Conservation (phyloP, 2,797 vertebrate species). For the Parambassis ranga region DNA sequence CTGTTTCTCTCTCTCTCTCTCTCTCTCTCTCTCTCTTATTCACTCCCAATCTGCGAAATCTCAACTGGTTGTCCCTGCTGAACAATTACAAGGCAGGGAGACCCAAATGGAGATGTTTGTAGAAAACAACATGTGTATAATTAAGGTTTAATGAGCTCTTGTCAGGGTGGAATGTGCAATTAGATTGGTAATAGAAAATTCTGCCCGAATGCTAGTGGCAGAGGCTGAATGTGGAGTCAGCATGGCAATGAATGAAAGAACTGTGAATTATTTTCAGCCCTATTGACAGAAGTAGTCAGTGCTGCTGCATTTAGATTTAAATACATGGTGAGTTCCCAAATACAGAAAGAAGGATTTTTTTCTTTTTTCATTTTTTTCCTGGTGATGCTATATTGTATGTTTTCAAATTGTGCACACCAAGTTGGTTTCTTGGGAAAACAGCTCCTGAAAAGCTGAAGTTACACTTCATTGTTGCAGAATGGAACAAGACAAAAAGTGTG, state of each 20-base stretch:
- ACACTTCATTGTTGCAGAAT: conserved; percentile 1
- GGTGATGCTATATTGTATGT: conserved; percentile 43
- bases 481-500: neutral
- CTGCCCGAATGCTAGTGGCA: conserved; percentile 82
- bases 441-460: conserved; percentile 20
- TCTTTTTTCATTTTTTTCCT: conserved; percentile 7
- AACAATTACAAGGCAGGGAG: conserved; percentile 93
- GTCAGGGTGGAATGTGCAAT: conserved; percentile 99
- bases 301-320: conserved; percentile 74
- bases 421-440: conserved; percentile 34
- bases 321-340: conserved; percentile 62
- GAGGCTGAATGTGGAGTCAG: conserved; percentile 70
- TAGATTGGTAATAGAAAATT: conserved; percentile 89
- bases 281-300: conserved; percentile 62
- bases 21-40: conserved; percentile 30
- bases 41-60: conserved; percentile 75
- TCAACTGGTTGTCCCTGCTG: conserved; percentile 84
- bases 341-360: conserved; percentile 26
- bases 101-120: conserved; percentile 99
- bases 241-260: conserved; percentile 71
- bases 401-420: conserved; percentile 49
- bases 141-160: conserved; percentile 99
- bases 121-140: conserved; percentile 99
- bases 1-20: neutral
- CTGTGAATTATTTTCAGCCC: conserved; percentile 68